A percentile compares a stretch with the other conserved stretches of the same genome.
Evolutionary conservation across 2,888 invertebrate genomes (phyloP).

Genomic region (Lissocephala sabroskyi): DNA sequence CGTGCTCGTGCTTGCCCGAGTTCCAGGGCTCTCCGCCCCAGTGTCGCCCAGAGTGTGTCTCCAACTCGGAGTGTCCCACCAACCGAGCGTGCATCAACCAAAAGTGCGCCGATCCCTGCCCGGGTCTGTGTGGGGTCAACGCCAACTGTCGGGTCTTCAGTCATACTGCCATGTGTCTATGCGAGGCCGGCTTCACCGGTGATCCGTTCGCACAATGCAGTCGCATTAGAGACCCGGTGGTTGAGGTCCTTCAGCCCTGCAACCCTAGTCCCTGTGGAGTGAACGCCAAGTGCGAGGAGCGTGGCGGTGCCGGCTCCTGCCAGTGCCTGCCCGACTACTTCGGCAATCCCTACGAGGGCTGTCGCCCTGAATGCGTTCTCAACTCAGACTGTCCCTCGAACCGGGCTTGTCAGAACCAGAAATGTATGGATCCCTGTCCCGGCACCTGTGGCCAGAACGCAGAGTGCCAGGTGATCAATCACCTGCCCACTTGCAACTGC

Average conservation of each 20-base stretch:
- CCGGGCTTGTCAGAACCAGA: slow-evolving; percentile 78
- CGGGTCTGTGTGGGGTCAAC: slow-evolving; percentile 76
- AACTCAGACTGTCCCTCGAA: slow-evolving; percentile 80
- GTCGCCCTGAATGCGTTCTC: slow-evolving; percentile 79
- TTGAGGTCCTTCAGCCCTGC: slow-evolving; percentile 71
- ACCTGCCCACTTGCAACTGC: slow-evolving; percentile 78
- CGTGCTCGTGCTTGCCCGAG: slow-evolving; percentile 76
- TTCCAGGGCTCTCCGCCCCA: slow-evolving; percentile 79
- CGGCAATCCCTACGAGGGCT: slow-evolving; percentile 84
- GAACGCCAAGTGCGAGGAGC: slow-evolving; percentile 83
- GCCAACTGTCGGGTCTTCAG: slow-evolving; percentile 76
- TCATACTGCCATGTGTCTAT: slow-evolving; percentile 77
- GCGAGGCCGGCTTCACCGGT: slow-evolving; percentile 76
- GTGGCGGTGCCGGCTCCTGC: slow-evolving; percentile 82
- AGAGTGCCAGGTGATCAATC: slow-evolving; percentile 78
- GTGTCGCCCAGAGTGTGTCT: slow-evolving; percentile 79
- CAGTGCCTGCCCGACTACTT: slow-evolving; percentile 80
- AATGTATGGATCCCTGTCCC: slow-evolving; percentile 78
- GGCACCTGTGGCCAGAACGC: slow-evolving; percentile 79
- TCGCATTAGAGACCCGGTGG: slow-evolving; percentile 73
- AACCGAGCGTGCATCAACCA: slow-evolving; percentile 76
- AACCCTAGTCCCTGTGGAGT: slow-evolving; percentile 76
- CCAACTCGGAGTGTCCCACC: slow-evolving; percentile 77
- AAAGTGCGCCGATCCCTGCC: slow-evolving; percentile 77
- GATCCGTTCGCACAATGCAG: slow-evolving; percentile 75